Evolutionary conservation across 2,797 vertebrate genomes (phyloP), one percentile per base, ranked within the genome.

Genomic region (Erpetoichthys calabaricus): DNA sequence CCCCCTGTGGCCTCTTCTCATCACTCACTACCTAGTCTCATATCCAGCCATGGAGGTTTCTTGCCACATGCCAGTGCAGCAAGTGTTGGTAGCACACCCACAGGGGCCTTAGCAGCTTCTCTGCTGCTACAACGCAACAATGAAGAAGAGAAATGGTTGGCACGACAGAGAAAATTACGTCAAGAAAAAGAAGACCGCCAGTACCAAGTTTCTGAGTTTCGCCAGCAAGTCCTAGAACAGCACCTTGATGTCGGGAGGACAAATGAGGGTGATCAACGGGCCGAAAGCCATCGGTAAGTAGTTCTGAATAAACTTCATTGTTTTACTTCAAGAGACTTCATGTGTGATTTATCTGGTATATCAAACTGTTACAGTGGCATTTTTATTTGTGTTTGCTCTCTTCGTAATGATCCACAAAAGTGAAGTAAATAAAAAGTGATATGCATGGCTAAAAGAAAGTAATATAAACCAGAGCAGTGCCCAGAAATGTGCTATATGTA

Each of bases 111-210:
- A 0, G 71, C 90, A 8, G 81, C 91, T 0, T 82, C 91, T 1
- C 71, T 94, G 66, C 83, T 95, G 47, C 82, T 91, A 67, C 93
- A 91, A 69, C 90, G 92, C 71, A 87, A 75, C 76, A 94, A 97
- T 0, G 95, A 98, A 76, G 95, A 98, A 66, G 95, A 98, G 74
- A 90, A 95, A 65, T 98, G 94, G 93, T 73, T 96, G 78, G 94
- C 92, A 0, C 84, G 94, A 52, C 94, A 98, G 73, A 84, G 94
- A 57, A 91, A 91, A 57, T 82, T 97, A 57, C 82, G 95, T 25
- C 95, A 97, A 64, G 95, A 98, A 80, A 98, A 98, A 67, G 95
- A 97, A 57, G 95, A 98, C 62, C 85, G 95, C 43, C 94, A 98
- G 57, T 97, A 92, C 62, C 95, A 98, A 67, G 94, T 98, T 76